phyloP scores from a whole-genome alignment of 2,797 vertebrate species.

The Periparus ater region DNA sequence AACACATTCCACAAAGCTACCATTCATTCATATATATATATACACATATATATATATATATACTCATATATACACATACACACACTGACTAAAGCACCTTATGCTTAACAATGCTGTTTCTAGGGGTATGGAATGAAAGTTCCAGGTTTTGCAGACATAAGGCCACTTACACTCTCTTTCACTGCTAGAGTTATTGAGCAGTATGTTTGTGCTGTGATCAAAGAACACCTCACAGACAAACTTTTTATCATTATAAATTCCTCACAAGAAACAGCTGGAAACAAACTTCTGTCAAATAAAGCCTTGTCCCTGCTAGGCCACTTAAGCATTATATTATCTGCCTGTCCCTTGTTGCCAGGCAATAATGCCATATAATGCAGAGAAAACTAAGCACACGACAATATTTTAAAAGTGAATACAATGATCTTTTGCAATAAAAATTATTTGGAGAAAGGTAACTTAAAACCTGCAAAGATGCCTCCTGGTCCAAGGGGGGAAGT shows the following conservation, averaged over 20 bases:
- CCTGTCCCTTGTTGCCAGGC: not conserved
- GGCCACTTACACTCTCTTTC: not conserved
- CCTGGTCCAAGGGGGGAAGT: not conserved
- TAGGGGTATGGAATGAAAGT: not conserved
- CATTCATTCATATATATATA: not conserved
- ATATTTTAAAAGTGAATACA: not conserved
- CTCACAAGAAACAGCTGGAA: not conserved
- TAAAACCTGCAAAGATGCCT: not conserved
- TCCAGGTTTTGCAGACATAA: not conserved
- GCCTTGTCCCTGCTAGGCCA: not conserved
- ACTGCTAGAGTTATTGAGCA: not conserved
- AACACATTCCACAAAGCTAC: not conserved
- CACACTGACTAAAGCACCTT: not conserved
- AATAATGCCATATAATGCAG: not conserved
- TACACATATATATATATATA: fast-evolving
- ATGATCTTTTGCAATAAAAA: not conserved
- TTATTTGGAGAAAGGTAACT: not conserved
- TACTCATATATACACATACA: fast-evolving
- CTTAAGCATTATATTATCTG: not conserved
- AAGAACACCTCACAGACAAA: not conserved
- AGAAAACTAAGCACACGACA: not conserved
- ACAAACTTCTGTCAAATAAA: not conserved
- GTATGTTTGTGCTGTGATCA: not conserved
- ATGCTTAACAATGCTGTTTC: not conserved
- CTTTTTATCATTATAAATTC: not conserved